Evolutionary conservation across 2,113 vertebrate species (phyloP), one percentile per base, ranked within the genome.

Genomic region (Ictidomys tridecemlineatus): DNA sequence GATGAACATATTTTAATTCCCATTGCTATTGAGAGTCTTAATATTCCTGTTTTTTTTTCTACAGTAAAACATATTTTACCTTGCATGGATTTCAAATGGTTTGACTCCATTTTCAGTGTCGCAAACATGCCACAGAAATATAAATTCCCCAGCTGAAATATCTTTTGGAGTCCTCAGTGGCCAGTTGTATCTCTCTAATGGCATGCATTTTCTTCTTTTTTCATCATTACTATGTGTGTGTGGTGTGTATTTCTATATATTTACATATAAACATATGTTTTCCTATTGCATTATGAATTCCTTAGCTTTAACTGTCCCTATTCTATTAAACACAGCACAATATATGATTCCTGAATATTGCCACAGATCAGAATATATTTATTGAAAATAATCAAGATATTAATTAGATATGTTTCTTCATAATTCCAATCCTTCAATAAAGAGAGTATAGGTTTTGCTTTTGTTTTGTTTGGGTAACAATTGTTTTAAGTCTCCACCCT

Each of bases 371-470:
- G 5, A 92, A 56, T 28, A 45, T 76, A 78, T 37, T 85, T 67
- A 37, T n/a, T 97, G 37, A 89, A 90, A 95, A 70, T 84, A 92
- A 56, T 69, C 22, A 89, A 82, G 65, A 39, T 58, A 69, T 32
- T 0, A 74, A 69, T 37, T 24, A 65, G 2, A 56, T 48, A 30
- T 26, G 1, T 48, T 70, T 95, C n/a, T 61, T 87, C 24, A 65
- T 56, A 39, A 48, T 67, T 42, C 5, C 72, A 61, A 84, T 56
- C 2, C 28, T 95, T 67, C n/a, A 91, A n/a, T 77, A 87, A 83
- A 86, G 3, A 84, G 3, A 3, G 5, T 26, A 1, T 37, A 56
- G 12, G n/a, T 16, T 18, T 88, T 58, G 1, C 18, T 53, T 91
- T 63, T 58, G 30, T 84, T 65, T 45, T 26, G 1, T 32, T 74